Conservation (phyloP, 2,797 vertebrate species). For the Mustela erminea region DNA sequence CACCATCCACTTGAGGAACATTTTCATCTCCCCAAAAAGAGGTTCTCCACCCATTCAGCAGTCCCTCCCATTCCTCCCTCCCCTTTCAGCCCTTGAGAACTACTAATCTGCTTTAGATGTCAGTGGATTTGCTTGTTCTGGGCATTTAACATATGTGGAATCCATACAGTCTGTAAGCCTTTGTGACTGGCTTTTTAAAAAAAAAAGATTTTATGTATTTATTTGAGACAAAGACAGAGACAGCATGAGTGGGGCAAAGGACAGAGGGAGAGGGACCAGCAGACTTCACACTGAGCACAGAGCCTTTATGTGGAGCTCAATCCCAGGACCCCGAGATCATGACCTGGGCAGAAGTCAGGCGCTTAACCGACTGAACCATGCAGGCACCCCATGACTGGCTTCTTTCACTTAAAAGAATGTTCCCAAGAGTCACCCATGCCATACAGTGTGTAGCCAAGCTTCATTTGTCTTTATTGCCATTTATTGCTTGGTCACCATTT, state of each 20-base stretch:
- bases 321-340: neutral
- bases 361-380: neutral
- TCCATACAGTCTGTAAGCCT: neutral
- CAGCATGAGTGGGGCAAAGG: neutral
- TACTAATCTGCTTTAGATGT: neutral
- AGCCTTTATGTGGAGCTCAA: neutral
- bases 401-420: neutral
- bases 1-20: neutral
- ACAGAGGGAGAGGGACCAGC: neutral
- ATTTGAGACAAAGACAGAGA: neutral
- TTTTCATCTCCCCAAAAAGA: neutral
- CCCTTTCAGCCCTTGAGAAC: neutral
- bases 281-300: neutral
- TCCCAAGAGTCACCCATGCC: neutral
- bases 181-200: neutral
- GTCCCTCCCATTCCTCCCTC: too few relatives aligned
- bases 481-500: neutral
- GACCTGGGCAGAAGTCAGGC: neutral
- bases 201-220: neutral
- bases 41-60: fast-evolving
- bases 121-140: neutral
- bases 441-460: fast-evolving
- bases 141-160: neutral
- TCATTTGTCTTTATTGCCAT: neutral
- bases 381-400: neutral